phyloP scores from a whole-genome alignment of 1,140 invertebrate genomes.

The Tribolium castaneum region DNA sequence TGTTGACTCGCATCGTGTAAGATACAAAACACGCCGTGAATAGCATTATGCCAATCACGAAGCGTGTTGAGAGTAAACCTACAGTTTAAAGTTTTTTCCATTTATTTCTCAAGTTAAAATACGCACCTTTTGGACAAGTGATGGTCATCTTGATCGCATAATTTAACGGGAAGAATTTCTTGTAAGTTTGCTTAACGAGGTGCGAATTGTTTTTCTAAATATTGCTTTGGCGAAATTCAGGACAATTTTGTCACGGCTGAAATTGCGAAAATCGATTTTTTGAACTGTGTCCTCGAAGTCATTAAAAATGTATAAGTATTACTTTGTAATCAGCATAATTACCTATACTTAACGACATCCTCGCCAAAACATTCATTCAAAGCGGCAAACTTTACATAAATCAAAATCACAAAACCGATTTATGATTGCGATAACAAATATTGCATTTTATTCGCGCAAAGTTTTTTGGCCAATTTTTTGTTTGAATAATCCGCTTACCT shows the following conservation, averaged over 20 bases:
- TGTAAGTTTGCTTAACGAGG: too few species aligned
- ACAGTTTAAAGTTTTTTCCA: not conserved
- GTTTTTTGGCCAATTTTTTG: too few species aligned
- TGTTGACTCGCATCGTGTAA: conserved; percentile 79
- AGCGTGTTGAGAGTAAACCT: conserved; percentile 55
- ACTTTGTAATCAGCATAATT: not conserved
- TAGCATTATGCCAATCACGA: conserved; percentile 75
- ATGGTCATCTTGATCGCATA: not conserved
- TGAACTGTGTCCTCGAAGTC: not conserved
- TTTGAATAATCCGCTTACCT: not conserved
- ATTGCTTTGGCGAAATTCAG: not conserved
- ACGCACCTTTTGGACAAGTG: too few species aligned
- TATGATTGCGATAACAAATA: not conserved
- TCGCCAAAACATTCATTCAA: not conserved
- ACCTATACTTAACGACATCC: not conserved
- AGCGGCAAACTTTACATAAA: not conserved
- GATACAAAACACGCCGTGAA: conserved; percentile 78
- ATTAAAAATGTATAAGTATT: not conserved
- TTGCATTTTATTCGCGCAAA: too few species aligned
- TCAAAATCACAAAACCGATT: not conserved
- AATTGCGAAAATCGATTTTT: not conserved
- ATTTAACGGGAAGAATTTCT: too few species aligned
- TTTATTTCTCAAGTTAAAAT: not conserved
- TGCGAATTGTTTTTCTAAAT: not conserved
- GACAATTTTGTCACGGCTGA: not conserved